Evolutionary conservation across 2,797 vertebrate species (phyloP).

Genomic region (Tiaroga cobitis): DNA sequence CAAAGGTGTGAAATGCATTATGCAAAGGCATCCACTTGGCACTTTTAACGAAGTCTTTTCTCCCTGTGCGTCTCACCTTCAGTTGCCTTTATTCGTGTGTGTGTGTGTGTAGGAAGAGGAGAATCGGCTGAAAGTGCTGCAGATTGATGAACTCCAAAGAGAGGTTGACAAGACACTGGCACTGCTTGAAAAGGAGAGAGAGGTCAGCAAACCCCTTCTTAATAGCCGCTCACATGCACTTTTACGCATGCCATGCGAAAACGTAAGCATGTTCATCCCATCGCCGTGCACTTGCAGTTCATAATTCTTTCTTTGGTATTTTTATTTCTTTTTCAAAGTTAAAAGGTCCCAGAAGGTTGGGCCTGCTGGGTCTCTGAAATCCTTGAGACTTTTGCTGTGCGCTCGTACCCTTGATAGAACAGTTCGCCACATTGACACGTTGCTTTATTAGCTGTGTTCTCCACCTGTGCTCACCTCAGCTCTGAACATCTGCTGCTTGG

Average conservation of each 20-base stretch:
- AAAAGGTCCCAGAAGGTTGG: background rate
- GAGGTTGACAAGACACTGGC: conserved; percentile 66
- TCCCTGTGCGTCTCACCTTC: conserved; percentile 67
- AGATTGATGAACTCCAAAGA: conserved; percentile 73
- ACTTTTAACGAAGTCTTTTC: conserved; percentile 76
- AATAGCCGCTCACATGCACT: conserved; percentile 33
- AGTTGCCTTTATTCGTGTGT: conserved; percentile 47
- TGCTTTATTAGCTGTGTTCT: background rate
- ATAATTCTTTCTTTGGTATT: background rate
- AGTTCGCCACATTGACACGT: background rate
- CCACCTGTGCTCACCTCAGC: background rate
- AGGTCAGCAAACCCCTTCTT: conserved; percentile 62
- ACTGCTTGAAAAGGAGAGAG: conserved; percentile 64
- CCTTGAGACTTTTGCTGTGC: background rate
- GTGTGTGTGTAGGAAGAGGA: conserved; percentile 65
- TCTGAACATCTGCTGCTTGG: conserved; percentile 5
- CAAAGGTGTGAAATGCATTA: conserved; percentile 80
- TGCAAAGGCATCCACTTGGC: conserved; percentile 79
- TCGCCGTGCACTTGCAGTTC: background rate
- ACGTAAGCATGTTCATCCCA: background rate
- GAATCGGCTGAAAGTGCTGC: conserved; percentile 64
- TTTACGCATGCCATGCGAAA: background rate
- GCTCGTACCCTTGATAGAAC: background rate
- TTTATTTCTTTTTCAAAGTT: background rate
- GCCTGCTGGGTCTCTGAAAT: background rate